A percentile compares a stretch with the other conserved stretches of the same genome.
phyloP scores from a whole-genome alignment of 2,797 vertebrate genomes.

The Leptodactylus fallax region DNA sequence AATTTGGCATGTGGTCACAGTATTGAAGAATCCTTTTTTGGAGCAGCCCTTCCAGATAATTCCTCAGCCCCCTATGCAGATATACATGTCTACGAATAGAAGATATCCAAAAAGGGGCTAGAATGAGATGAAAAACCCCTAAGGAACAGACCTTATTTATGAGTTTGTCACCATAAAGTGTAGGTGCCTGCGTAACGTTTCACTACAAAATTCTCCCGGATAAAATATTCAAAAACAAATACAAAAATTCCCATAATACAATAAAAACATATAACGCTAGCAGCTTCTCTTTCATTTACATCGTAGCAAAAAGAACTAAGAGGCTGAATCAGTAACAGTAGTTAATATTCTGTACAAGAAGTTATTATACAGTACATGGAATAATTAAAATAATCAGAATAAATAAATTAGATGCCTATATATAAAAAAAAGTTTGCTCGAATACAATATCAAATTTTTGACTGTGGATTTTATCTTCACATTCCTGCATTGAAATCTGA shows the following conservation, averaged over 20 bases:
- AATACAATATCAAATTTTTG: neutral
- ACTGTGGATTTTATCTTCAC: neutral
- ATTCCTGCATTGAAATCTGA: neutral
- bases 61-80: neutral
- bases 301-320: neutral
- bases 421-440: neutral
- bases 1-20: no score
- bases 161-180: neutral
- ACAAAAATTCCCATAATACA: neutral
- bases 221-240: neutral
- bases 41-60: neutral
- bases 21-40: no score
- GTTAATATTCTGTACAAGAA: slow-evolving; percentile 16
- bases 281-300: slow-evolving; percentile 19
- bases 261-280: slow-evolving; percentile 26
- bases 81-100: neutral
- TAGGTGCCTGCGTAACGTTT: no score
- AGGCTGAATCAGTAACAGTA: slow-evolving; percentile 22
- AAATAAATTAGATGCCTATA: slow-evolving; percentile 36
- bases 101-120: no score
- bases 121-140: no score
- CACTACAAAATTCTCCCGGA: neutral
- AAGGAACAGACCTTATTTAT: no score
- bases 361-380: slow-evolving; percentile 31
- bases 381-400: neutral